phyloP scores from a whole-genome alignment of 1,140 invertebrate genomes.

The Zaprionus capensis region DNA sequence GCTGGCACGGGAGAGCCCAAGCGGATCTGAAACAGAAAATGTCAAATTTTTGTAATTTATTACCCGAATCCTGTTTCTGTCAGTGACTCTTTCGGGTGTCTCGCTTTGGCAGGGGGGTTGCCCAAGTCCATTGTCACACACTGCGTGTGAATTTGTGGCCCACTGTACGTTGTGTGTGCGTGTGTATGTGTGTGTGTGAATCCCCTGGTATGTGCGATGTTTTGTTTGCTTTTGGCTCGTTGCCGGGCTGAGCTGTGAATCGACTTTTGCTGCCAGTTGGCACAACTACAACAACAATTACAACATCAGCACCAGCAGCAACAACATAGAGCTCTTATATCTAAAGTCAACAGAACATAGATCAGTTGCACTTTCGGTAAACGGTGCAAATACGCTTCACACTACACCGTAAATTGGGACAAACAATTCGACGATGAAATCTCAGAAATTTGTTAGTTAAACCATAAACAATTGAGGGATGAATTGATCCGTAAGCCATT shows the following conservation, averaged over 20 bases:
- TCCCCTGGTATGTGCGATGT: slow-evolving; percentile 56
- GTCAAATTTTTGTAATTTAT: slow-evolving; percentile 84
- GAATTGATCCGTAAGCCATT: too few relatives aligned
- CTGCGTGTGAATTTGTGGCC: slow-evolving; percentile 79
- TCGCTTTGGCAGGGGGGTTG: slow-evolving; percentile 54
- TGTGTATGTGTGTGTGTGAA: slow-evolving; percentile 35
- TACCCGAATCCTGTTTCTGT: slow-evolving; percentile 84
- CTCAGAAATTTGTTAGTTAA: not conserved
- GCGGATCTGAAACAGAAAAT: slow-evolving; percentile 84
- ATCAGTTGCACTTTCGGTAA: slow-evolving; percentile 58
- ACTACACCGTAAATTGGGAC: slow-evolving; percentile 24
- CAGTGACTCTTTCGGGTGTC: slow-evolving; percentile 78
- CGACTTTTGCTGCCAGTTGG: slow-evolving; percentile 77
- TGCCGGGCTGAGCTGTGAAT: slow-evolving; percentile 65
- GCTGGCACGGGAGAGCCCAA: slow-evolving; percentile 60
- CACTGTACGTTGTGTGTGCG: slow-evolving; percentile 37
- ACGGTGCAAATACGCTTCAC: slow-evolving; percentile 57
- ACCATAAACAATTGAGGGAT: not conserved
- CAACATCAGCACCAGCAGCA: slow-evolving; percentile 1
- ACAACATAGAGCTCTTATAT: slow-evolving; percentile 45
- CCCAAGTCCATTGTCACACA: slow-evolving; percentile 76
- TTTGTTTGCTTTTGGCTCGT: slow-evolving; percentile 72
- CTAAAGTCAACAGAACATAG: slow-evolving; percentile 64
- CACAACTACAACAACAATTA: slow-evolving; percentile 39
- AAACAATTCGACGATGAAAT: slow-evolving; percentile 1